Evolutionary conservation across 1,140 invertebrate genomes (phyloP), one percentile per base, ranked within the genome.

Genomic region (Fragariocoptes setiger): DNA sequence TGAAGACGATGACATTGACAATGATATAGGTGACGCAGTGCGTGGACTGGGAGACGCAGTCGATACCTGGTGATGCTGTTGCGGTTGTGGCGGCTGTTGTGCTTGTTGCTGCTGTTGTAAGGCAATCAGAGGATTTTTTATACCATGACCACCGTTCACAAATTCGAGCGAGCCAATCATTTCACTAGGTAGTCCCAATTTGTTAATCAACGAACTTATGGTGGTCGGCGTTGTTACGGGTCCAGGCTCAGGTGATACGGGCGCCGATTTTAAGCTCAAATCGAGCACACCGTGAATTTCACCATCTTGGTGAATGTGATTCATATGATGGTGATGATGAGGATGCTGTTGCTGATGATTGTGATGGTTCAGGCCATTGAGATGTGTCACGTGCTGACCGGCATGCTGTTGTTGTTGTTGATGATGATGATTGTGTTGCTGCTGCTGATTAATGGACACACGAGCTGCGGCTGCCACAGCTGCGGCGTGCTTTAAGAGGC

Each of bases 121-220:
- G 16, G 43, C 44, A 16, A 82, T 74, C 46, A 92, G 59, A 2
- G 90, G 90, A 62, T 97, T 99, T 56, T 97, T 97, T 38, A 97
- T 83, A 21, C 90, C 90, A 56, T 92, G 88, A 4, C 90, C 88
- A 13, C 88, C 88, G 55, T 97, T 97, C 1, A 97, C 86, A 54
- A 92, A 86, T 62, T 97, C 88, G 40, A 95, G 57, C 39, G 77
- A 22, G 3, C 16, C n/a, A 13, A 47, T 41, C 14, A 47, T n/a
- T 15, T 45, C 20, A 16, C 39, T 20, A 22, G 46, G 46, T 17
- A 47, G 19, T 5, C 42, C 42, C 38, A 43, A 12, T 12, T 12
- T 14, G 2, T 42, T 15, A 42, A 18, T 2, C 35, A 4, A 20
- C 14, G 19, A 19, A 14, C 17, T n/a, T 43, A 21, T 15, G 42